Base-by-base conservation (phyloP, 1,140 invertebrate genomes). In the Zaprionus kolodkinae region DNA sequence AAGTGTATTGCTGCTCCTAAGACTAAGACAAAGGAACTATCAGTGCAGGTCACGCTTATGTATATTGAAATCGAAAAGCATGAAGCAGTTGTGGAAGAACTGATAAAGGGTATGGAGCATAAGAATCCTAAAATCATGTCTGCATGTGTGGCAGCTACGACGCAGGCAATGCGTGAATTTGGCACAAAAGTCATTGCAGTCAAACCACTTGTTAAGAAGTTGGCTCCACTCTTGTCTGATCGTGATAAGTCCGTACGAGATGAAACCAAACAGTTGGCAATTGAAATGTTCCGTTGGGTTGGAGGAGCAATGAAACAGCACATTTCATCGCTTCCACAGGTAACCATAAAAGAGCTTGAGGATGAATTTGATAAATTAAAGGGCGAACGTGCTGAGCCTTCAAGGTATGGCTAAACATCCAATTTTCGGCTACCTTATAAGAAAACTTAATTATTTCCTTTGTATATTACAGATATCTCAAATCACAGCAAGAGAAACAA, bases 41-140 rank as follows among this genome's bases (percentile, higher is more conserved):
- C 97, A 7, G 93, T 96, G 45, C 97, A 99, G 92, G 95, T 99
- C 64, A 95, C 96, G 2, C 94, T 99, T 52, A 97, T 99, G 96
- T 99, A 96, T 91, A 95, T 99, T 81, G 98, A 99, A 94, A 98
- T 99, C 80, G 98, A 99, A 91, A 99, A 99, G 93, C 96, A 97
- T 73, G 98, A 99, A 80, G 92, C 95, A 43, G 97, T 98, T 1
- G 94, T 97, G 92, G 98, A 99, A 87, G 98, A 99, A 93, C 93
- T 99, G 6, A 93, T 98, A 4, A 99, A 98, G 93, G 98, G 98
- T 30, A 96, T 98, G 91, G 97, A 98, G 78, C 96, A 96, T 67
- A 99, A 99, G 93, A 98, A 99, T 93, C 98, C 98, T 0, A 99
- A 99, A 94, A 97, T 99, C 74, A 96, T 98, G 5, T 93, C 96